Evolutionary conservation across 2,888 invertebrate species (phyloP).

Genomic region (Mesorhabditis sp.): DNA sequence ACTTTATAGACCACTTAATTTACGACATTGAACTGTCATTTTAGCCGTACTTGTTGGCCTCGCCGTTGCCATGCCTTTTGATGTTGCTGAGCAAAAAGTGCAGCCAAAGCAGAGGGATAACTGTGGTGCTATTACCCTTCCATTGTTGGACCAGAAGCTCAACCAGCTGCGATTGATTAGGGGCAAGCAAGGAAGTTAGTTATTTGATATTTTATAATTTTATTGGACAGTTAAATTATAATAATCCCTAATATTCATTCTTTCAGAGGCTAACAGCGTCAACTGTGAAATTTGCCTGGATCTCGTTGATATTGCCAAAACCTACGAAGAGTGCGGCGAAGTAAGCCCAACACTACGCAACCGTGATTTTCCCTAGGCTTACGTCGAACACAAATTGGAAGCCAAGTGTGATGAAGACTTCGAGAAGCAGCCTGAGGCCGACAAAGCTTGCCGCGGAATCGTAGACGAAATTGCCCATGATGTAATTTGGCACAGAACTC

Average conservation of each 20-base stretch:
- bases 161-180: too few species aligned
- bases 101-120: conserved; percentile 1
- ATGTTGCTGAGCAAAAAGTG: not conserved
- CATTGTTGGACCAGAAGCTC: not conserved
- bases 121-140: not conserved
- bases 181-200: too few species aligned
- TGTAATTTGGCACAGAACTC: conserved; percentile 1
- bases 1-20: not conserved
- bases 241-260: not conserved
- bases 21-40: not conserved
- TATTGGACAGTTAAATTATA: too few species aligned
- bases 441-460: conserved; percentile 21
- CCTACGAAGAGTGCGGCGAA: conserved; percentile 33
- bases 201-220: too few species aligned
- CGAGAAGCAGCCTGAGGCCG: conserved; percentile 19
- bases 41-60: not conserved
- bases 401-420: conserved; percentile 24
- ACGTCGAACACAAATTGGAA: conserved; percentile 26
- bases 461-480: conserved; percentile 29
- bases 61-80: not conserved
- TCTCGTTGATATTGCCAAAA: conserved; percentile 30
- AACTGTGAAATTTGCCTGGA: conserved; percentile 32
- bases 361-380: conserved; percentile 12
- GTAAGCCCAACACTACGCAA: conserved; percentile 7
- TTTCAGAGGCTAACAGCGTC: conserved; percentile 23